Base-by-base conservation (phyloP, 2,113 vertebrate species). In the Crotalus helleri region DNA sequence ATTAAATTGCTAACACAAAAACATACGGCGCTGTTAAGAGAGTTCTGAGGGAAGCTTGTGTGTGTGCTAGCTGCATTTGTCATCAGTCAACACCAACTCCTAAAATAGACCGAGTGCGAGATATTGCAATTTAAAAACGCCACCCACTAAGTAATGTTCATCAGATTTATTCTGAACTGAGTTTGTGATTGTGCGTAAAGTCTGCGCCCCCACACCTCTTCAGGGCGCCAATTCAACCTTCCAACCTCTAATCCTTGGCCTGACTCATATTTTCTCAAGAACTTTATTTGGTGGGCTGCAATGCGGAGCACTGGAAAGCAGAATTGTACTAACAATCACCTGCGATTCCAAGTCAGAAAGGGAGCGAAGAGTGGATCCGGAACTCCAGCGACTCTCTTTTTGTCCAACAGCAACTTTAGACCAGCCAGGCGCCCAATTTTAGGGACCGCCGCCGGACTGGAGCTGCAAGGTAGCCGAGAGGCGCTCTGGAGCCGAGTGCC, bases 321-420 rank as follows among this genome's bases (percentile, higher is more conserved):
- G 53, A 10, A 51, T 4, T 2, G 8, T 0, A 17, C 12, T 4
- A 57, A 11, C 19, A 2, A 11, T 2, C n/a, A 2, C n/a, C 29
- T 57, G 8, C 7, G 23, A 3, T 26, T 49, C 23, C 2, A 44
- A 44, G 12, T 59, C 55, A 74, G 13, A 23, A 59, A 44, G 44
- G 21, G 13, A 89, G 33, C n/a, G 5, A 24, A 57, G 55, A 58
- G 10, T n/a, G 59, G 89, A 89, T 46, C 23, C 23, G 33, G 39
- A 15, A 81, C 74, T 81, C 33, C 7, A 21, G 74, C 74, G 33
- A 21, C 33, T 81, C 74, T 19, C 33, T 81, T 81, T 81, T 81
- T 81, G 69, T 81, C n/a, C 5, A 81, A 81, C 69, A 39, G 69
- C 69, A 39, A 81, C 69, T 39, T 39, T 44, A 81, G 74, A 39